Evolutionary conservation across 1,140 invertebrate genomes (phyloP), one percentile per base, ranked within the genome.

Genomic region (Aradophagus sp.): DNA sequence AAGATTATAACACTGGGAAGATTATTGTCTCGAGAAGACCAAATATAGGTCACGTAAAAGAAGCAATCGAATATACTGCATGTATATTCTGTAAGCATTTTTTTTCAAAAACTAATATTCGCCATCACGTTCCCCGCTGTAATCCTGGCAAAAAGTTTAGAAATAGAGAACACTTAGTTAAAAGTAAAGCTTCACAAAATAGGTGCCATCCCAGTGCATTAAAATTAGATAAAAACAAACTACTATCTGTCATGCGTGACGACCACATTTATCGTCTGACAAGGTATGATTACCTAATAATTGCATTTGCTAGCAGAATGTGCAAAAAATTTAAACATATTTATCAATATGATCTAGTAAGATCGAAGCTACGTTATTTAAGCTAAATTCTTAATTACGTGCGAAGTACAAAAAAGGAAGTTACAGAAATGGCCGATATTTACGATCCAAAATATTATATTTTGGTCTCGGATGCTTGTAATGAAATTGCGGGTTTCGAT

Each of bases 11-110:
- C 8, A 23, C 42, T 19, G 65, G 68, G 7, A 19, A 61, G 26
- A 32, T 76, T 15, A 47, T 73, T 23, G 72, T 73, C 2, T 36
- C 58, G 10, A 38, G 72, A 48, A 63, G 72, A 35, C 68, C 68
- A n/a, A 41, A 52, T 29, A 5, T 20, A 12, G 8, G 15, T 0
- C 4, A 42, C 11, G 10, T 31, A 69, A 69, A 20, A 35, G 13
- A 15, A 5, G 61, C 68, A 2, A 15, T 32, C 16, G 26, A 53
- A 1, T 68, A 61, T 27, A 44, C 19, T 16, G 52, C 62, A 2
- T 71, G 68, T 35, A 14, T 11, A 11, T 23, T 31, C 5, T 65
- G 59, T 31, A 65, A 65, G 56, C 52, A 41, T 6, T 66, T 55
- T 31, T 66, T 47, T 34, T 12, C 52, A 1, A 68, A 53, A 52